Percentiles rank a stretch among this genome's conserved stretches.
These are phyloP conservation scores for Sylvilagus floridanus DNA, from an alignment of 2,797 vertebrate species.

Conservation along the genomic window DNA sequence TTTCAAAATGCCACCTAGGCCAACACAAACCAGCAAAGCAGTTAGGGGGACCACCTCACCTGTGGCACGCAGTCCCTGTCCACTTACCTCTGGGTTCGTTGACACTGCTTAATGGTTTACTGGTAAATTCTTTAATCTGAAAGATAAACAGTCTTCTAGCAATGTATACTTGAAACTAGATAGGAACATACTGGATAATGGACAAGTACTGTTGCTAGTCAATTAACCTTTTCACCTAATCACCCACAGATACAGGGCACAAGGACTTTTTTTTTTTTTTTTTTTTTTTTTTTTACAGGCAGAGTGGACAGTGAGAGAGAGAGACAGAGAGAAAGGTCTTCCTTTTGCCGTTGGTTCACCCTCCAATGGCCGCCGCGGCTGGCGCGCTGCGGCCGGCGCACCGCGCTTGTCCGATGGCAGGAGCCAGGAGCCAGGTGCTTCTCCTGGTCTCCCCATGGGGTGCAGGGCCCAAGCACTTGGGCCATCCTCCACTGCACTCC, in stretches of 20 bases:
- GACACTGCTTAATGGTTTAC: conserved; percentile 72
- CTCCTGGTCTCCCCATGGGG: too few relatives aligned
- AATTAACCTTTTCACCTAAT: neutral
- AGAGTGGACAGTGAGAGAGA: too few relatives aligned
- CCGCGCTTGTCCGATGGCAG: too few relatives aligned
- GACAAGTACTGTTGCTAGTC: neutral
- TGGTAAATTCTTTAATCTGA: conserved; percentile 88
- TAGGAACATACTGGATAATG: neutral
- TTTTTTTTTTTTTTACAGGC: too few relatives aligned
- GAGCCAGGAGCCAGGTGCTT: too few relatives aligned
- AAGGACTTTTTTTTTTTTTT: too few relatives aligned
- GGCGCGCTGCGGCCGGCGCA: too few relatives aligned
- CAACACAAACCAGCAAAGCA: accelerated
- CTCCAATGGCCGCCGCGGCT: too few relatives aligned
- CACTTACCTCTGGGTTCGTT: conserved; percentile 84
- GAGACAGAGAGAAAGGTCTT: too few relatives aligned
- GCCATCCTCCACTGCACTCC: too few relatives aligned
- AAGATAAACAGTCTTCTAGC: conserved; percentile 65
- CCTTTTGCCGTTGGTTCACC: too few relatives aligned
- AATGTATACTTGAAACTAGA: neutral
- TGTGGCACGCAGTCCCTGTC: neutral
- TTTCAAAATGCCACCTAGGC: neutral
- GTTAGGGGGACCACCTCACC: neutral
- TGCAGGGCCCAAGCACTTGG: too few relatives aligned
- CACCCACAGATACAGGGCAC: neutral